Percentiles rank a stretch among this genome's conserved stretches.
phyloP scores from a whole-genome alignment of 2,113 vertebrate genomes.

The Macaca fascicularis region T2T-MFA8v1.1 NC_088392.1:25050001-25050500 shows the following conservation, averaged over 20 bases:
- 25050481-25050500: neutral
- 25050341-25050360: neutral
- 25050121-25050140: neutral
- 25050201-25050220: neutral
- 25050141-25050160: neutral
- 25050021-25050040: neutral
- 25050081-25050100: neutral
- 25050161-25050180: neutral
- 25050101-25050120: neutral
- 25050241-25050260: neutral
- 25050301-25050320: neutral
- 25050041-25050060: neutral
- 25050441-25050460: neutral
- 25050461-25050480: neutral
- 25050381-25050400: neutral
- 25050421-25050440: neutral
- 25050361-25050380: neutral
- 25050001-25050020: neutral
- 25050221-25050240: neutral
- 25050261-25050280: neutral
- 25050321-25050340: neutral
- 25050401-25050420: slow-evolving; percentile 13
- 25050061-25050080: neutral
- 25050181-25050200: neutral
- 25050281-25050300: neutral